Evolutionary conservation across 2,113 vertebrate species (phyloP).

Genomic region (Tyto alba): DNA sequence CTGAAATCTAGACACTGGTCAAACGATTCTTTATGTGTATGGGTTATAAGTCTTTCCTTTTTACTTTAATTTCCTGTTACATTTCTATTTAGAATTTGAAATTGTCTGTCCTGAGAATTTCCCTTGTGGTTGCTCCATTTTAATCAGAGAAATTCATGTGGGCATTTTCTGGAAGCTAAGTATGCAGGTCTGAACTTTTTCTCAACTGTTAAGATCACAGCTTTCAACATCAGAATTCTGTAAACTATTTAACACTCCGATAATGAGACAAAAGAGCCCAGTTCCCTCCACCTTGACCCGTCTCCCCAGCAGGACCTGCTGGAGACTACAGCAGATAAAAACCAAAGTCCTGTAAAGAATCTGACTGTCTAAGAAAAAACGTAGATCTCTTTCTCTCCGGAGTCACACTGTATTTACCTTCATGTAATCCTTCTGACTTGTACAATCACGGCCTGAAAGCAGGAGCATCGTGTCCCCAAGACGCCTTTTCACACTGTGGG

Average conservation of each 20-base stretch:
- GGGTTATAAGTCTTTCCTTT: constrained; percentile 19
- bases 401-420: neutral
- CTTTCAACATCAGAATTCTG: neutral
- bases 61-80: constrained; percentile 52
- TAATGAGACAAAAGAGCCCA: neutral
- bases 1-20: constrained; percentile 32
- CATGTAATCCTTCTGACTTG: neutral
- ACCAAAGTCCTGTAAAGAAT: neutral
- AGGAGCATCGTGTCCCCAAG: neutral
- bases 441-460: neutral
- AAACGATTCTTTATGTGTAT: constrained; percentile 24
- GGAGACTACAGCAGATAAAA: neutral
- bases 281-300: neutral
- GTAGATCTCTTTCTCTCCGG: neutral
- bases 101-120: constrained; percentile 37
- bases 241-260: neutral
- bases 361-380: neutral
- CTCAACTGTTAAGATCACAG: neutral
- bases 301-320: neutral
- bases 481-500: neutral
- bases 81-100: constrained; percentile 36
- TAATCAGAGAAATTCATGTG: constrained; percentile 22
- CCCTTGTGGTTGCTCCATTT: neutral
- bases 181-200: neutral
- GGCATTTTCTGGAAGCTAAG: constrained; percentile 21